Conservation (phyloP, 2,113 vertebrate species). For the Noturus placidus region DNA sequence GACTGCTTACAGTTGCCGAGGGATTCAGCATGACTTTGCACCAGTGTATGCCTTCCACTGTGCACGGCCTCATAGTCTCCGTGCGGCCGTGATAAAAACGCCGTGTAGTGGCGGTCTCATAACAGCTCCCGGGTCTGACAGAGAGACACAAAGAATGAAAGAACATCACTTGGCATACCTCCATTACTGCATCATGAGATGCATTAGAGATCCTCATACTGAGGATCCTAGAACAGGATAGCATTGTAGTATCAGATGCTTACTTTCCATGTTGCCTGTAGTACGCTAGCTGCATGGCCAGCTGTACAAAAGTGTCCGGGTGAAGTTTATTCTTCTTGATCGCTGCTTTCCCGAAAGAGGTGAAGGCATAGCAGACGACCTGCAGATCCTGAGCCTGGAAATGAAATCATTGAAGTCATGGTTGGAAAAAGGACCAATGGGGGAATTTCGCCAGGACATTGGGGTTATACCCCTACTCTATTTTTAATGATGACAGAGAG, state of each 20-base stretch:
- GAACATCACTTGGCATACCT: background rate
- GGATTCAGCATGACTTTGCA: conserved; percentile 86
- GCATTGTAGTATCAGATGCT: conserved; percentile 25
- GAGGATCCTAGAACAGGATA: background rate
- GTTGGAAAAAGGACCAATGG: background rate
- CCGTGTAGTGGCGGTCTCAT: conserved; percentile 91
- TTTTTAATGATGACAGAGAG: too few relatives aligned
- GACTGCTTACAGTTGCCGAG: conserved; percentile 31
- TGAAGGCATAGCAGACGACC: conserved; percentile 80
- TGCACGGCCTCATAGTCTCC: conserved; percentile 89
- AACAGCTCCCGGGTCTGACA: conserved; percentile 86
- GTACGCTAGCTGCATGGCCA: conserved; percentile 89
- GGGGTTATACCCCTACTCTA: too few relatives aligned
- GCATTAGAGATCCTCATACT: background rate
- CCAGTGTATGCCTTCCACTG: conserved; percentile 84
- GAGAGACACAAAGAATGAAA: conserved; percentile 43
- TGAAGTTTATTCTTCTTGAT: conserved; percentile 84
- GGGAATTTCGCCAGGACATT: too few relatives aligned
- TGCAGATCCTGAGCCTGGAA: conserved; percentile 81
- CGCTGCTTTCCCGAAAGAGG: conserved; percentile 83
- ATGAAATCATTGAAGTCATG: conserved; percentile 5
- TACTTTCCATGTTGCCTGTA: conserved; percentile 83
- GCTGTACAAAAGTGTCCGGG: conserved; percentile 91
- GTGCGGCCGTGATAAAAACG: conserved; percentile 93
- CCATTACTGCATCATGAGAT: background rate